Conservation (phyloP, 2,888 invertebrate species). For the Saturnia japonica region DNA sequence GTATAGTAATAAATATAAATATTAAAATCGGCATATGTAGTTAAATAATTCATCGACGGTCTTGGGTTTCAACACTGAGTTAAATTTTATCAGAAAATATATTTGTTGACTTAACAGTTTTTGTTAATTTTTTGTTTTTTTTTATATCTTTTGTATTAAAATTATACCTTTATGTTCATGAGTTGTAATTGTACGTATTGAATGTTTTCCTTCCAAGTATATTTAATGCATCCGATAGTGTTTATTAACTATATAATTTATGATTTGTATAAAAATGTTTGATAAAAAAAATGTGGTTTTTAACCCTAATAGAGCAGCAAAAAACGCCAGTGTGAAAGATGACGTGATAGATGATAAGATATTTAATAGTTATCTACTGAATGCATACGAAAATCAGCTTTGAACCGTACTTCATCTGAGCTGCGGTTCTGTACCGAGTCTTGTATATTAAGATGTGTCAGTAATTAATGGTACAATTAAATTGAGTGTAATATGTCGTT, state of each 20-base stretch:
- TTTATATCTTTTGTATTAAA: no score
- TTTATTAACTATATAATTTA: neutral
- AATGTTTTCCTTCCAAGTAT: neutral
- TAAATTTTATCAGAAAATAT: no score
- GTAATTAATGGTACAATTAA: conserved; percentile 39
- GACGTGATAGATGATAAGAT: conserved; percentile 29
- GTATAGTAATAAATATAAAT: no score
- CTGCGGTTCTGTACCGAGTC: conserved; percentile 6
- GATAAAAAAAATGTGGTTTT: neutral
- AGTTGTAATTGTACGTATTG: no score
- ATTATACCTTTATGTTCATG: no score
- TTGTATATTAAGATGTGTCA: conserved; percentile 38
- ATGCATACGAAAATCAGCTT: conserved; percentile 32
- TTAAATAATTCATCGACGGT: no score
- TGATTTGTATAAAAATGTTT: neutral
- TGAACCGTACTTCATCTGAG: conserved; percentile 26
- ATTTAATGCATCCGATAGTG: neutral
- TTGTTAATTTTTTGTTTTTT: no score
- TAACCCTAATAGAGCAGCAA: neutral
- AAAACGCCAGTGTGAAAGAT: conserved; percentile 18
- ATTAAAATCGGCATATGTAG: no score
- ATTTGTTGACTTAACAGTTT: no score
- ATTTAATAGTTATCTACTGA: conserved; percentile 33
- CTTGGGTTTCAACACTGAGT: no score
- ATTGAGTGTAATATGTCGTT: conserved; percentile 37